Evolutionary conservation across 2,113 vertebrate species (phyloP), one percentile per base, ranked within the genome.

Genomic region (Barnardius zonarius): DNA sequence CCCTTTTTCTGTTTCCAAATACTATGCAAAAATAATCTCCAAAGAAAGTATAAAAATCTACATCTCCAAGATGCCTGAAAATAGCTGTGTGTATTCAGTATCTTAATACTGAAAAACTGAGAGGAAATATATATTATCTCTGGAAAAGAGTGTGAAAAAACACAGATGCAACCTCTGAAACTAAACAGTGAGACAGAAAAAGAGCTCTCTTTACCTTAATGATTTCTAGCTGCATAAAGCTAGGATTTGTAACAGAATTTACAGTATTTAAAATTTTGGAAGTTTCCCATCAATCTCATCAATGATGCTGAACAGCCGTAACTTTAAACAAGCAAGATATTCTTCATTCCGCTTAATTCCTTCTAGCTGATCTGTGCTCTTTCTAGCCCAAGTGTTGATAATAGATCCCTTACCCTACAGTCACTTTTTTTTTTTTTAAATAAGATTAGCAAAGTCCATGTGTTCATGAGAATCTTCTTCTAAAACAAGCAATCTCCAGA

Each of bases 341-440:
- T 76, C 14, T 84, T 82, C 3, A 39, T 44, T 86, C 16, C 2
- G 18, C 69, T 85, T 77, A n/a, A 55, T 75, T 92, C 13, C 17
- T 87, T 85, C 89, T 37, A 83, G 13, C 2, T 67, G 25, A 57
- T 68, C 9, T 27, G 15, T 4, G 17, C 18, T 93, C n/a, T 67
- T 13, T 74, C n/a, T 25, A 68, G 16, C 14, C 16, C 33, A 63
- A 43, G 4, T 25, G 39, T 59, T 5, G 18, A n/a, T 30, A 33
- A 43, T 33, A 61, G 24, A 39, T 11, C 11, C 7, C 2, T 3
- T 77, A 77, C 1, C 2, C 20, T 44, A 19, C 22, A 59, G 28
- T 46, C 0, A 9, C 33, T 23, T 5, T 48, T 77, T 66, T 55
- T 28, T 0, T 15, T 55, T 31, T 0, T 15, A 0, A 22, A 43